A percentile compares a stretch with the other conserved stretches of the same genome.
phyloP scores from a whole-genome alignment of 2,113 vertebrate genomes.

The Fukomys damarensis region DNA sequence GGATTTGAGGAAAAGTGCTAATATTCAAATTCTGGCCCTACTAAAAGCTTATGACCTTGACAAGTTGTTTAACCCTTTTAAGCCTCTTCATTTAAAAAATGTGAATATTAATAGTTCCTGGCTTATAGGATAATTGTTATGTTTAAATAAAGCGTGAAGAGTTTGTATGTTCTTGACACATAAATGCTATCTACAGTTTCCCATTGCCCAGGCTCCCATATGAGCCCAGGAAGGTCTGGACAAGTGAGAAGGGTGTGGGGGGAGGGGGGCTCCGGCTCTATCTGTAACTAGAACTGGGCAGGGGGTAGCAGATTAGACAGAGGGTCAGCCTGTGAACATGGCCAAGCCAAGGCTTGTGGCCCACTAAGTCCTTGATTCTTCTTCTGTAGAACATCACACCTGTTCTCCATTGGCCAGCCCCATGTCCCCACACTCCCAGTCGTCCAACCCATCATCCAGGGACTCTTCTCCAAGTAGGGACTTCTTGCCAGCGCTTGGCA shows the following conservation, averaged over 20 bases:
- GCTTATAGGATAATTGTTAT: neutral
- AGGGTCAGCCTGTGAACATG: neutral
- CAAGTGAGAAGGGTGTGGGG: neutral
- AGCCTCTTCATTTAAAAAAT: neutral
- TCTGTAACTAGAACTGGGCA: neutral
- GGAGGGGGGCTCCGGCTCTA: neutral
- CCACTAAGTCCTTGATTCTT: constrained; percentile 80
- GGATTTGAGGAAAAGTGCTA: neutral
- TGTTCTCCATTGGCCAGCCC: constrained; percentile 97
- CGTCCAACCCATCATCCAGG: constrained; percentile 97
- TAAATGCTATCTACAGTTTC: neutral
- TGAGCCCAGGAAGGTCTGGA: neutral
- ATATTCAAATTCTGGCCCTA: neutral
- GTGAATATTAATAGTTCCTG: neutral
- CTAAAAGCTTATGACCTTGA: constrained; percentile 18
- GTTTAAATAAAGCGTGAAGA: neutral
- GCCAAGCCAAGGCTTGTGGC: constrained; percentile 58
- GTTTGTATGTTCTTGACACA: neutral
- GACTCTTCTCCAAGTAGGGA: constrained; percentile 98
- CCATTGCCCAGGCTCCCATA: no score
- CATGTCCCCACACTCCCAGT: constrained; percentile 98
- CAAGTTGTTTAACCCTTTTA: neutral
- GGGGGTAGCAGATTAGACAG: neutral
- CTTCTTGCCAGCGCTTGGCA: constrained; percentile 92
- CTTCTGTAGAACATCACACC: constrained; percentile 92